Evolutionary conservation across 2,888 invertebrate genomes (phyloP), one percentile per base, ranked within the genome.

Genomic region (Limulus polyphemus): DNA sequence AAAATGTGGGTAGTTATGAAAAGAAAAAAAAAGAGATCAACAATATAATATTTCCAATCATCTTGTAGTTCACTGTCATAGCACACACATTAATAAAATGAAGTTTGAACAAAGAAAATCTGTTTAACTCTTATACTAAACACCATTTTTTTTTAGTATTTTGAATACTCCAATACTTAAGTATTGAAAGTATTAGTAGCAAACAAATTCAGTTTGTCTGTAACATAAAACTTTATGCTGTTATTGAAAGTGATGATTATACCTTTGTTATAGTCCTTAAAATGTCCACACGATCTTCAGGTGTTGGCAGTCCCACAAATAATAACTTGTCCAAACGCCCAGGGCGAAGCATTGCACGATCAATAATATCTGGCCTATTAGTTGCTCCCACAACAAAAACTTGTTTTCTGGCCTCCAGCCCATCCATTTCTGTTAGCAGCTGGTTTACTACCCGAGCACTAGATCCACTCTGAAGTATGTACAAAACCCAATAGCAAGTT

Each of bases 361-460:
- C 98, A 61, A 99, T 87, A 32, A 95, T 94, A 73, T 99, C 95
- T 0, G 95, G 94, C 70, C 97, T 81, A 79, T 99, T 99, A 47
- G 92, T 94, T 0, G 98, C 98, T 0, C 93, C 98, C 79, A 99
- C 83, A 17, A 99, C 82, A 75, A 90, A 99, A 7, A 99, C 97
- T 1, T 91, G 90, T 74, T 88, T 85, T 57, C 97, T 83, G 47
- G 85, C 84, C 75, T 93, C 91, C 52, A 98, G 83, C 4, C 98
- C 98, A 74, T 99, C 98, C 97, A 99, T 95, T 81, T 99, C 98
- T 0, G 97, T 97, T 57, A 99, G 79, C 76, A 99, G 80, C 77
- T 98, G 97, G 76, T 97, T 99, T 0, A 99, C 97, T 13, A 99
- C 90, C 48, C 97, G 83, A 72, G 83, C 83, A 0, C 87, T 84